A percentile compares a stretch with the other conserved stretches of the same genome.
Evolutionary conservation across 2,113 vertebrate species (phyloP).

Genomic region (Hiodon alosoides): DNA sequence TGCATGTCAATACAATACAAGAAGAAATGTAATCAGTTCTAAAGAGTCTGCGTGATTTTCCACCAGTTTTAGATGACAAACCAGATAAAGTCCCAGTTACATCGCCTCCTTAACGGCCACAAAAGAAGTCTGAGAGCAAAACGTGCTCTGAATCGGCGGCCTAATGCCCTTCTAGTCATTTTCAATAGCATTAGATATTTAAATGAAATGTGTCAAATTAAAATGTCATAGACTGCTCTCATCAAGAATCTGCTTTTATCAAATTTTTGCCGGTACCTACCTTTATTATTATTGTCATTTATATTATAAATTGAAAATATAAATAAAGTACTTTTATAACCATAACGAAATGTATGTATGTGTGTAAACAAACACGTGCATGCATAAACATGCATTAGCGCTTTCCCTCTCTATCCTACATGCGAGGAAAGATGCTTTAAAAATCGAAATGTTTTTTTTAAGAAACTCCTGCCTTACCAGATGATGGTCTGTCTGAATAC

Average conservation of each 20-base stretch:
- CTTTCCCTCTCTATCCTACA: too few species aligned
- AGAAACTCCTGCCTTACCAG: conserved; percentile 80
- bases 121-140: conserved; percentile 3
- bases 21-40: neutral
- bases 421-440: too few species aligned
- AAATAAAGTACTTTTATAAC: neutral
- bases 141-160: conserved; percentile 15
- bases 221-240: neutral
- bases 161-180: neutral
- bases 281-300: too few species aligned
- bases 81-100: neutral
- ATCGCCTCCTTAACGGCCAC: neutral
- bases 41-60: neutral
- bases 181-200: neutral
- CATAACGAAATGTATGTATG: conserved; percentile 8
- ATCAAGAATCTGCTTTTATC: neutral
- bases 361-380: conserved; percentile 12
- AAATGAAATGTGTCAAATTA: neutral
- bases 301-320: neutral
- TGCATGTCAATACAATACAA: neutral
- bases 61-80: neutral
- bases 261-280: neutral
- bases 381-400: neutral
- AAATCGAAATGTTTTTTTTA: neutral
- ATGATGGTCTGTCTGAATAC: conserved; percentile 95